These are phyloP conservation scores for Sesamia inferens DNA, from an alignment of 2,888 invertebrate genomes.

Conservation along the genomic window DNA sequence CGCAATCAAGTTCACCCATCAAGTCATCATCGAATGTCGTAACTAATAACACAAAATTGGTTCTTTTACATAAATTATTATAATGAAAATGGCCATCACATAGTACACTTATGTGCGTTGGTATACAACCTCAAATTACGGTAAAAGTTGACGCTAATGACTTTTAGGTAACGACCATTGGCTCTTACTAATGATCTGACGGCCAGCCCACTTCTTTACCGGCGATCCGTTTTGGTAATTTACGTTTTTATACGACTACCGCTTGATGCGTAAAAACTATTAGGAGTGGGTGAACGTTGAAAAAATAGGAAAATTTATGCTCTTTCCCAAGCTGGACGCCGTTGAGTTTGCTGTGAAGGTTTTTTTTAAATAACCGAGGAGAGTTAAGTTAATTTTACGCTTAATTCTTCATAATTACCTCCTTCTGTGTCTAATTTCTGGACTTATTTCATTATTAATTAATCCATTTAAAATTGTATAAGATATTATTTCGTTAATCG, in stretches of 20 bases:
- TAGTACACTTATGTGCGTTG: conserved; percentile 65
- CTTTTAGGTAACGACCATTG: conserved; percentile 90
- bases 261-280: conserved; percentile 75
- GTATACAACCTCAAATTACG: conserved; percentile 82
- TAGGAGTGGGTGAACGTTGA: conserved; percentile 63
- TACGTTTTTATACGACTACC: conserved; percentile 81
- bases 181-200: conserved; percentile 85
- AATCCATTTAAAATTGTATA: background rate
- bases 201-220: conserved; percentile 88
- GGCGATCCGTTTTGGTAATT: conserved; percentile 86
- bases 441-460: background rate
- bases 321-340: conserved; percentile 41
- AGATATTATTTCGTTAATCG: background rate
- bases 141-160: conserved; percentile 89
- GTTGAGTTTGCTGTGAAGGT: conserved; percentile 23
- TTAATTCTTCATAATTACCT: conserved; percentile 13
- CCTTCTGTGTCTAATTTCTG: background rate
- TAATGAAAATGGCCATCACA: conserved; percentile 76
- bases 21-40: conserved; percentile 75
- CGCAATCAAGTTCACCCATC: conserved; percentile 73
- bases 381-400: conserved; percentile 38
- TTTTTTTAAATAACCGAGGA: conserved; percentile 24
- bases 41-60: conserved; percentile 84
- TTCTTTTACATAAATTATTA: conserved; percentile 84
- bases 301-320: conserved; percentile 65